Evolutionary conservation across 2,113 vertebrate species (phyloP).

Genomic region (Pseudopipra pipra): DNA sequence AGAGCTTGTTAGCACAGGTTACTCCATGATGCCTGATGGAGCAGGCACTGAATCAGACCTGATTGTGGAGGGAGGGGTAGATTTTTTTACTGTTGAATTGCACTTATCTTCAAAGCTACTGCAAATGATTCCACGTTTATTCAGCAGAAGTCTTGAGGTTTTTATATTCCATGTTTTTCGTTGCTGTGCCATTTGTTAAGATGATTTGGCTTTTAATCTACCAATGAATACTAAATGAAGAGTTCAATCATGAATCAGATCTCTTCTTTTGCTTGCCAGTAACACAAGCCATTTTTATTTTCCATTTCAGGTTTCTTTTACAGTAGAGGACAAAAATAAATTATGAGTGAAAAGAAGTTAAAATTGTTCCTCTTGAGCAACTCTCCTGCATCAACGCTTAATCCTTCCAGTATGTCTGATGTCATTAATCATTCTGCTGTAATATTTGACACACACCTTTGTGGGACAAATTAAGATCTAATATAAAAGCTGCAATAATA

Average conservation of each 20-base stretch:
- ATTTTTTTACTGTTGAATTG: neutral
- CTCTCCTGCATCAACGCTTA: neutral
- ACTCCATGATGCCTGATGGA: neutral
- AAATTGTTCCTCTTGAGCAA: neutral
- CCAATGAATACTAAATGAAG: slow-evolving; percentile 1
- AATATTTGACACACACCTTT: neutral
- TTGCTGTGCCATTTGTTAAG: neutral
- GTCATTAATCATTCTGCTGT: neutral
- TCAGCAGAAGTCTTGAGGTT: neutral
- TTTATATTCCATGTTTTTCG: neutral
- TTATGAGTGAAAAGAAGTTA: neutral
- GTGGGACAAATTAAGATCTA: neutral
- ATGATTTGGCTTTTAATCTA: slow-evolving; percentile 21
- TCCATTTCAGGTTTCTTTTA: slow-evolving; percentile 4
- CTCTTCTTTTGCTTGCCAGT: neutral
- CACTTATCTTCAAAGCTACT: neutral
- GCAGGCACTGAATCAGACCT: slow-evolving; percentile 19
- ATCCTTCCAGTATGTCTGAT: neutral
- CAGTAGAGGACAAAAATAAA: slow-evolving; percentile 4
- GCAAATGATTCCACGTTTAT: neutral
- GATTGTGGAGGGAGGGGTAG: neutral
- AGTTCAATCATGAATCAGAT: neutral
- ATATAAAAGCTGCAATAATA: slow-evolving; percentile 14
- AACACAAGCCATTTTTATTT: slow-evolving; percentile 15
- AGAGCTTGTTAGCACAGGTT: neutral